phyloP scores from a whole-genome alignment of 2,113 vertebrate species.

The Caranx melampygus region DNA sequence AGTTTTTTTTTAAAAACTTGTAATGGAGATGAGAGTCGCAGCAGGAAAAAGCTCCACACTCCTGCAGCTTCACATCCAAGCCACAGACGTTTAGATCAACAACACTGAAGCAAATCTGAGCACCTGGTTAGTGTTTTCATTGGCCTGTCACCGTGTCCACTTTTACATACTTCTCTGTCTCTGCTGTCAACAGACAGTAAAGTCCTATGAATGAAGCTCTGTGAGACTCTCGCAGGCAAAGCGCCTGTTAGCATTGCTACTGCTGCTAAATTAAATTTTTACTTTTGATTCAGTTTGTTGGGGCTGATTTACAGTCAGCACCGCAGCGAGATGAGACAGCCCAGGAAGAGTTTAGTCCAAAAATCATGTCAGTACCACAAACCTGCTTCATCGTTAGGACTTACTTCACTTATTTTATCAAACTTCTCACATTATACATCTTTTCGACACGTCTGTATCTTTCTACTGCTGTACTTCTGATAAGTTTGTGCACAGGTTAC shows the following conservation, averaged over 20 bases:
- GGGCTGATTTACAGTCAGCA: neutral
- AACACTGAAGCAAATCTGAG: slow-evolving; percentile 27
- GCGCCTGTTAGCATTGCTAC: neutral
- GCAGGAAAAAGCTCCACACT: slow-evolving; percentile 16
- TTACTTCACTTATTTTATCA: too few species aligned
- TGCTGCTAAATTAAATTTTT: neutral
- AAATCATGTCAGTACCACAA: neutral
- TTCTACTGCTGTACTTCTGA: too few species aligned
- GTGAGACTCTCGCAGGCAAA: slow-evolving; percentile 16
- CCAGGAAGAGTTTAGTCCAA: neutral
- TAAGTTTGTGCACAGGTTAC: too few species aligned
- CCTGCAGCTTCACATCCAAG: slow-evolving; percentile 36
- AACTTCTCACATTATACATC: neutral
- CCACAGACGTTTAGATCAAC: slow-evolving; percentile 48
- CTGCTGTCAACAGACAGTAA: slow-evolving; percentile 51
- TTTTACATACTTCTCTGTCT: slow-evolving; percentile 42
- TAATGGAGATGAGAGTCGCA: neutral
- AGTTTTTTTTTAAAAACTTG: neutral
- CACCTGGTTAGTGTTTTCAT: slow-evolving; percentile 43
- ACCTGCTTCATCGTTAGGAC: neutral
- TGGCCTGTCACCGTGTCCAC: slow-evolving; percentile 23
- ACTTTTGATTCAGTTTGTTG: neutral
- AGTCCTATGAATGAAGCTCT: slow-evolving; percentile 49
- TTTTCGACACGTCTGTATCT: neutral
- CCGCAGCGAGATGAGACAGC: neutral